Conservation (phyloP, 2,888 invertebrate species). For the Tachina lurida region DNA sequence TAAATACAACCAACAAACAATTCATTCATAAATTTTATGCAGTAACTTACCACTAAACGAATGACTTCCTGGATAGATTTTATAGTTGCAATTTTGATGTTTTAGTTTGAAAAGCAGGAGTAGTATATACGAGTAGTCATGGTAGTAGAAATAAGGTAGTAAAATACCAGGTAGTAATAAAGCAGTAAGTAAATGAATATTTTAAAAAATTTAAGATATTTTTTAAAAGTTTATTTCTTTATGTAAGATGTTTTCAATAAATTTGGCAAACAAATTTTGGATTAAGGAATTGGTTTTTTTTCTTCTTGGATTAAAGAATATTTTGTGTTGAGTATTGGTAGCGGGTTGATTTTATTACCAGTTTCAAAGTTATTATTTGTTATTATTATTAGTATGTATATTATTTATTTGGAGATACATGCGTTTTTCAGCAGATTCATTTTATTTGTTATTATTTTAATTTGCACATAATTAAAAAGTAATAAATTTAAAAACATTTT, state of each 20-base stretch:
- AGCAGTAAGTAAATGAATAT: conserved; percentile 49
- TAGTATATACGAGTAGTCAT: conserved; percentile 55
- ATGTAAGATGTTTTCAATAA: background rate
- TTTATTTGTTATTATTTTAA: conserved; percentile 34
- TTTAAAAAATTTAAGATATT: conserved; percentile 9
- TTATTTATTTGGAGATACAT: conserved; percentile 43
- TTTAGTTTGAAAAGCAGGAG: conserved; percentile 56
- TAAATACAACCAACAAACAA: conserved; percentile 11
- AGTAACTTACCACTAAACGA: conserved; percentile 76
- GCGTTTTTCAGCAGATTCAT: conserved; percentile 55
- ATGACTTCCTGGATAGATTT: conserved; percentile 76
- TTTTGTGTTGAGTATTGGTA: conserved; percentile 32
- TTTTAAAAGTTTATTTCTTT: background rate
- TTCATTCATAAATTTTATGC: conserved; percentile 5
- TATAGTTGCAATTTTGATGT: conserved; percentile 70
- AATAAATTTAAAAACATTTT: conserved; percentile 62
- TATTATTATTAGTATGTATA: background rate
- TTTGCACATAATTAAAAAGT: conserved; percentile 56
- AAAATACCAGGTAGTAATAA: conserved; percentile 40
- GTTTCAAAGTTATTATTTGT: background rate
- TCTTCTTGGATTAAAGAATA: background rate
- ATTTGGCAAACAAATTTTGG: background rate
- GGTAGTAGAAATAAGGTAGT: conserved; percentile 44
- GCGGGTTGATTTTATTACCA: conserved; percentile 23
- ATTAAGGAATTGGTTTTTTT: conserved; percentile 12